Conservation (phyloP, 2,888 invertebrate species). For the Athalia circularis region DNA sequence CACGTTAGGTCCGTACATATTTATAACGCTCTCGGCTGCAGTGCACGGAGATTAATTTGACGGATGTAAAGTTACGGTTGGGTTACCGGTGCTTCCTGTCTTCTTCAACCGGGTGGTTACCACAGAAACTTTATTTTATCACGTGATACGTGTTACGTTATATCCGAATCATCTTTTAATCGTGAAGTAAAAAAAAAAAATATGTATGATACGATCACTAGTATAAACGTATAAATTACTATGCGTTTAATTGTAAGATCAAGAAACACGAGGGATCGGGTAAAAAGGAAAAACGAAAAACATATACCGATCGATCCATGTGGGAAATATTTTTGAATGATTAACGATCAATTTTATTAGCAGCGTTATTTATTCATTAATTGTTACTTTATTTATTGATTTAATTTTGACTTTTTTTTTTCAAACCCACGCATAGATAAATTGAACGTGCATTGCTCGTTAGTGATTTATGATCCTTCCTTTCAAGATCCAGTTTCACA, state of each 20-base stretch:
- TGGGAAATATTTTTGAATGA: conserved; percentile 31
- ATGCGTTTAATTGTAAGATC: too few relatives aligned
- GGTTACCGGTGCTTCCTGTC: conserved; percentile 52
- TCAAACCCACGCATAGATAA: too few relatives aligned
- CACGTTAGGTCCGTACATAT: conserved; percentile 53
- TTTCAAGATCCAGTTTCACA: neutral
- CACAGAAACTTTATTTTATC: neutral
- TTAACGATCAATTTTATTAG: conserved; percentile 24
- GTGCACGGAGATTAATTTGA: conserved; percentile 50
- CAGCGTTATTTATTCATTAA: neutral
- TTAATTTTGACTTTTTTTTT: too few relatives aligned
- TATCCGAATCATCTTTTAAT: neutral
- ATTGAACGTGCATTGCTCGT: conserved; percentile 14
- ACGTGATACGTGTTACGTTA: neutral
- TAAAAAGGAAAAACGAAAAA: neutral
- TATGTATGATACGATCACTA: too few relatives aligned
- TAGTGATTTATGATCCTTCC: conserved; percentile 18
- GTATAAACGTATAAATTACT: too few relatives aligned
- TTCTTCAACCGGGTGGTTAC: neutral
- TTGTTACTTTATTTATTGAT: too few relatives aligned
- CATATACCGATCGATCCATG: neutral
- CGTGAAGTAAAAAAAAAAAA: too few relatives aligned
- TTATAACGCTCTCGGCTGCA: neutral
- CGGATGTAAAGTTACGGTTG: conserved; percentile 63
- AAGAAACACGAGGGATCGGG: neutral